Base-by-base conservation (phyloP, 2,888 invertebrate species). In the Endomychus coccineus region DNA sequence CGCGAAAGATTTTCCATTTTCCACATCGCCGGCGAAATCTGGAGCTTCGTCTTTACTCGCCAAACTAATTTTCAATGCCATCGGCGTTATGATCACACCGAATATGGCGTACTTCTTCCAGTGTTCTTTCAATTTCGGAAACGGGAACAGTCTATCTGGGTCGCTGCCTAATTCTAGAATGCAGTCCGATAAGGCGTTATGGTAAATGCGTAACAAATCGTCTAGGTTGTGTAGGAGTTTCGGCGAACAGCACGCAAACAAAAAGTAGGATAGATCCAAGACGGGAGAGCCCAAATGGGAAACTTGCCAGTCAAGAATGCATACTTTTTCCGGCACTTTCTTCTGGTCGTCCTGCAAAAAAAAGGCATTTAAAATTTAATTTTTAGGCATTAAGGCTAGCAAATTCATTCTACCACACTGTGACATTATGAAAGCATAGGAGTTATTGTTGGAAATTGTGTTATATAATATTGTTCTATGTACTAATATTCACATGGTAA, bases 1-100 rank as follows among this genome's bases (percentile, higher is more conserved):
- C n/a, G n/a, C n/a, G n/a, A n/a, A n/a, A n/a, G 27, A 25, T 25
- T 25, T 10, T 9, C 21, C 21, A 19, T 6, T n/a, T 19, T 19
- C 21, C n/a, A 19, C 6, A 6, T 19, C 21, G 6, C 6, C 21
- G 6, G 21, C n/a, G 6, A 19, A n/a, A 19, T 19, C 21, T n/a
- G 21, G 21, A 7, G 21, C 21, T 19, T 19, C 21, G 6, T 6
- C n/a, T 19, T 19, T 19, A n/a, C 6, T 6, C 6, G 6, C 6
- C 21, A 19, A 19, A 19, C 21, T 7, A 6, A 19, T n/a, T 19
- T 19, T 19, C 21, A 19, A 6, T 19, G 21, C 21, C 6, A n/a
- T 19, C 6, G 21, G 21, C 6, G 6, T 7, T n/a, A 19, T 7
- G 6, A 19, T 19, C 6, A 19, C 21, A 19, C 21, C 21, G n/a